Percentiles rank a stretch among this genome's conserved stretches.
phyloP scores from a whole-genome alignment of 2,797 vertebrate genomes.

The Pseudopleuronectes americanus region DNA sequence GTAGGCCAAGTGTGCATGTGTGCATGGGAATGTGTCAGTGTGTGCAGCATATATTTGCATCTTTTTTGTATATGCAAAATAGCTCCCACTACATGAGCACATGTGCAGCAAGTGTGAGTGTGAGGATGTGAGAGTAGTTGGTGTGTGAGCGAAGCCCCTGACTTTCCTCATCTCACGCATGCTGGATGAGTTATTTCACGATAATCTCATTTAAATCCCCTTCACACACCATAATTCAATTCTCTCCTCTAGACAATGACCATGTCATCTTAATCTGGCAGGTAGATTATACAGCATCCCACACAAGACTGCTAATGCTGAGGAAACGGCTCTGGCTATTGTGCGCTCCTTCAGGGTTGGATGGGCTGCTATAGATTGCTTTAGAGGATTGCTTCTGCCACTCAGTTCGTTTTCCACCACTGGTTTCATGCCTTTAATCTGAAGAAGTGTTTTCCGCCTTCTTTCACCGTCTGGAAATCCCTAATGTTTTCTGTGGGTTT shows the following conservation, averaged over 20 bases:
- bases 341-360: conserved; percentile 80
- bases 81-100: conserved; percentile 34
- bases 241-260: conserved; percentile 84
- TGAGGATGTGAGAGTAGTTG: conserved; percentile 12
- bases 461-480: conserved; percentile 46
- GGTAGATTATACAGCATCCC: conserved; percentile 84
- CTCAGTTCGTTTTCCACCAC: conserved; percentile 66
- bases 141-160: conserved; percentile 53
- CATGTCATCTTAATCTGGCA: conserved; percentile 86
- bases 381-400: conserved; percentile 79
- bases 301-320: conserved; percentile 80
- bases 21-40: conserved; percentile 42
- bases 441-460: conserved; percentile 45
- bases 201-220: conserved; percentile 84
- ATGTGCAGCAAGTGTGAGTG: conserved; percentile 25
- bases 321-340: conserved; percentile 70
- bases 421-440: conserved; percentile 64
- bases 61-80: conserved; percentile 60
- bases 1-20: conserved; percentile 36
- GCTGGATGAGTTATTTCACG: conserved; percentile 71
- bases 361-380: conserved; percentile 75
- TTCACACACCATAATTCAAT: conserved; percentile 84
- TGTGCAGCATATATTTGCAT: conserved; percentile 32
- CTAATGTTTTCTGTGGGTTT: conserved; percentile 38
- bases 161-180: conserved; percentile 70